Evolutionary conservation across 2,888 invertebrate species (phyloP).

Genomic region (Caenorhabditis wallacei): DNA sequence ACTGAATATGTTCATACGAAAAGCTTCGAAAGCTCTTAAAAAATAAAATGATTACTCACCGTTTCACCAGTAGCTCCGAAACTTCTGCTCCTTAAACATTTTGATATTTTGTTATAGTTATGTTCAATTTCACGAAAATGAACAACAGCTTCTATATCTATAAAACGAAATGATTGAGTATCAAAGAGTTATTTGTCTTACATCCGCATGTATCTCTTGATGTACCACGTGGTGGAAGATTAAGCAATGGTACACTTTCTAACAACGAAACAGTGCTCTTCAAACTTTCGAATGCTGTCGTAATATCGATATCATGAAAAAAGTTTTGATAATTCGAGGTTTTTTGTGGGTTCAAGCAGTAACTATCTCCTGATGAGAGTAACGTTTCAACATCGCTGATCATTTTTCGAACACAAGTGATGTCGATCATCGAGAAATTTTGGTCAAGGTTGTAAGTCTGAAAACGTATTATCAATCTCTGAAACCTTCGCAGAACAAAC

Average conservation of each 20-base stretch:
- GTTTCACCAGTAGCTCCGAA: conserved; percentile 12
- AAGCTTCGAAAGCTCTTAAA: no score
- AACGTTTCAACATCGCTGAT: conserved; percentile 7
- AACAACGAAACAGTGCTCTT: conserved; percentile 20
- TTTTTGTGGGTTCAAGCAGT: no score
- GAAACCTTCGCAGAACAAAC: not conserved
- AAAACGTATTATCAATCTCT: not conserved
- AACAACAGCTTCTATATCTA: conserved; percentile 23
- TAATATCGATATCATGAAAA: conserved; percentile 21
- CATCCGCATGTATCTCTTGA: conserved; percentile 17
- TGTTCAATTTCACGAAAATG: conserved; percentile 9
- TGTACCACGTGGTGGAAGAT: not conserved
- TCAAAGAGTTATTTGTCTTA: not conserved
- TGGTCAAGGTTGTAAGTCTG: not conserved
- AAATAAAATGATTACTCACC: no score
- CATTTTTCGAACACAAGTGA: conserved; percentile 18
- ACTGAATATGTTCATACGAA: no score
- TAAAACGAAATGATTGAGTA: conserved; percentile 1
- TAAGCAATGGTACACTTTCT: conserved; percentile 18
- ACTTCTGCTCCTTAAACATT: conserved; percentile 1
- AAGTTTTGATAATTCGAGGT: no score
- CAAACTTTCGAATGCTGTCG: conserved; percentile 29
- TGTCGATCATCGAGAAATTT: conserved; percentile 19
- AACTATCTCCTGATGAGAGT: no score
- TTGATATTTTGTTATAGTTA: not conserved